phyloP scores from a whole-genome alignment of 2,888 invertebrate genomes.

The Copidosoma aretas region DNA sequence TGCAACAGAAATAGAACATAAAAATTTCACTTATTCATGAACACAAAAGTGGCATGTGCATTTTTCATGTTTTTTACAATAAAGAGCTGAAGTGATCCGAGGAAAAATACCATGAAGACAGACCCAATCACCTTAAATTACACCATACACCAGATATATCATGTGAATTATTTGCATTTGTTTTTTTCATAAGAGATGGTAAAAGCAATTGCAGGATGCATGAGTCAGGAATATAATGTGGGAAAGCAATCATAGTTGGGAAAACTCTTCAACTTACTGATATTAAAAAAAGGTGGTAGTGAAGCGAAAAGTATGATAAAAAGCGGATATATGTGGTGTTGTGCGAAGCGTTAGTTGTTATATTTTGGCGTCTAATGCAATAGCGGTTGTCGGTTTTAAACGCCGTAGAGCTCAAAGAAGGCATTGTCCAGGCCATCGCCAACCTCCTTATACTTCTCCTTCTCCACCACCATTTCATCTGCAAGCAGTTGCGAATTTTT shows the following conservation, averaged over 20 bases:
- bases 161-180: no score
- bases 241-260: neutral
- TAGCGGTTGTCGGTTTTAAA: slow-evolving; percentile 48
- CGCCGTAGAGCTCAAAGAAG: slow-evolving; percentile 77
- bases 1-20: no score
- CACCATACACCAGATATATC: neutral
- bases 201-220: slow-evolving; percentile 26
- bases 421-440: slow-evolving; percentile 93
- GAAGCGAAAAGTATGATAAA: slow-evolving; percentile 53
- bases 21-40: no score
- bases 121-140: neutral
- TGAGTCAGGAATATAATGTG: no score
- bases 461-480: slow-evolving; percentile 87
- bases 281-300: slow-evolving; percentile 46
- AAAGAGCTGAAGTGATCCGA: slow-evolving; percentile 10
- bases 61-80: slow-evolving; percentile 10
- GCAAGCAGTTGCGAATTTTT: slow-evolving; percentile 58
- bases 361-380: slow-evolving; percentile 16
- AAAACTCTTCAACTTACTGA: slow-evolving; percentile 44
- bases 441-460: slow-evolving; percentile 91
- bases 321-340: slow-evolving; percentile 46
- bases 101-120: neutral
- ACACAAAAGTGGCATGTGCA: neutral
- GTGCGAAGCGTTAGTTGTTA: slow-evolving; percentile 51
- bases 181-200: no score